Percentiles rank a stretch among this genome's conserved stretches.
phyloP scores from a whole-genome alignment of 1,140 invertebrate genomes.

The Drosophila sucinea region DNA sequence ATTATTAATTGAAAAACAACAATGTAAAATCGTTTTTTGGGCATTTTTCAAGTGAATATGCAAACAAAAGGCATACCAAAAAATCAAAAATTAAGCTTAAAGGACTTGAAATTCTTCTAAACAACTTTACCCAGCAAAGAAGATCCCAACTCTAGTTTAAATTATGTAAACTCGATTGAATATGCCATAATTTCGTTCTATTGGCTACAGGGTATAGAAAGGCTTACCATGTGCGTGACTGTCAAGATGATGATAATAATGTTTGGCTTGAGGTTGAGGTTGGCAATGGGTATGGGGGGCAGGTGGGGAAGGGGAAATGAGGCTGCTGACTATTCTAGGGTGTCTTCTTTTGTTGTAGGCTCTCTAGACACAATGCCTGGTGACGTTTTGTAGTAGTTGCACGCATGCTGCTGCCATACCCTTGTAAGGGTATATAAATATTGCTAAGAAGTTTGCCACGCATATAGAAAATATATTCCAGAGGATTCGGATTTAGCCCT shows the following conservation, averaged over 20 bases:
- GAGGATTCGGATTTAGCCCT: neutral
- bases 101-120: no score
- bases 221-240: conserved; percentile 10
- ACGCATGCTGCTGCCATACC: neutral
- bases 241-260: conserved; percentile 5
- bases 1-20: no score
- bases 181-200: neutral
- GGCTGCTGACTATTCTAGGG: neutral
- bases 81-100: no score
- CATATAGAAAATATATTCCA: no score
- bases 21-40: no score
- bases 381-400: conserved; percentile 10
- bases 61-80: no score
- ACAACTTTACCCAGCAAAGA: no score
- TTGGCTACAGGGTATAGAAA: neutral
- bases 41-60: no score
- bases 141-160: no score
- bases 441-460: no score
- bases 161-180: no score
- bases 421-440: no score
- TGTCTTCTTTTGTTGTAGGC: neutral
- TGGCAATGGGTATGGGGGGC: neutral
- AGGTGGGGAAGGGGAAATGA: neutral
- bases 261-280: neutral
- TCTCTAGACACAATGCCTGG: conserved; percentile 1